Evolutionary conservation across 2,113 vertebrate species (phyloP), one percentile per base, ranked within the genome.

Genomic region (Gorsachius goisagi): DNA sequence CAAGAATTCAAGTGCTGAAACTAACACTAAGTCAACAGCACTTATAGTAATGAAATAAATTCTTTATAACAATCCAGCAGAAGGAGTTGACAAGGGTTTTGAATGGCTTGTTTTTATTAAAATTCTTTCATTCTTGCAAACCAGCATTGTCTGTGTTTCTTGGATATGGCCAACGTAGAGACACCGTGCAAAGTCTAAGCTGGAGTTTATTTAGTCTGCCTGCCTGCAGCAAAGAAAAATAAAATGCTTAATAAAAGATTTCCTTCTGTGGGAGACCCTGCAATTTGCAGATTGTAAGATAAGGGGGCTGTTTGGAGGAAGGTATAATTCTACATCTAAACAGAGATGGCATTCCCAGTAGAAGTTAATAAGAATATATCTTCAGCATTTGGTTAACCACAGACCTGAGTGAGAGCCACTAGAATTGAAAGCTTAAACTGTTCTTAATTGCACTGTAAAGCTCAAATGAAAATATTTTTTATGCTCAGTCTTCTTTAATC

Each of bases 91-190:
- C 95, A 92, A 95, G 97, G 97, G 90, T 76, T 96, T 85, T 77
- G 95, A 94, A 94, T 95, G 92, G 95, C 98, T 98, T 99, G 98
- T 99, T 99, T 99, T 99, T 97, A 98, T 99, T 98, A 97, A 98
- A 98, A 98, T 99, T 98, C 98, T 98, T 98, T 98, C 98, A 95
- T 98, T 98, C 96, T 97, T 97, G 98, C 98, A 97, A 98, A 94
- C 98, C 98, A 84, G 96, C 98, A 97, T 74, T 97, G 97, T 96
- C 97, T 99, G 98, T 99, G 94, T 98, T 98, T 98, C 98, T 99
- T 99, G 98, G 98, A 99, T 97, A 93, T 96, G 92, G 95, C 63
- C 95, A 21, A 67, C 9, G 64, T 92, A 96, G 96, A 95, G 98
- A 97, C 98, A 97, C 97, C 59, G 58, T 85, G 97, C 98, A 98